A percentile compares a stretch with the other conserved stretches of the same genome.
phyloP scores from a whole-genome alignment of 64 coral and sea anemone genomes.

The Montipora efflorescens region DNA sequence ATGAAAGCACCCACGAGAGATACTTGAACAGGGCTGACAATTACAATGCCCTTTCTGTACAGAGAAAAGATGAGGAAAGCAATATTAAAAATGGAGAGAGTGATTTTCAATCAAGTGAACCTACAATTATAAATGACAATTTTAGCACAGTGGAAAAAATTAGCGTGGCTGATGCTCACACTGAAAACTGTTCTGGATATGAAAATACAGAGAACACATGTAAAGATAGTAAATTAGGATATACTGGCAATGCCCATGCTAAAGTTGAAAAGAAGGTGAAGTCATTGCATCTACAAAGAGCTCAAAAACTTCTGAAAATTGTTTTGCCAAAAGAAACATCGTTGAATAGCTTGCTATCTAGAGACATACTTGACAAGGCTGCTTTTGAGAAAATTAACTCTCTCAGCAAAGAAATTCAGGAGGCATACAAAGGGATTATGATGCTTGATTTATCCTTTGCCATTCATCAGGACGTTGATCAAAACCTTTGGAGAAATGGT shows the following conservation, averaged over 20 bases:
- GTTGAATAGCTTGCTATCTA: constrained; percentile 75
- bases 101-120: background rate
- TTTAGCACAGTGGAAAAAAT: background rate
- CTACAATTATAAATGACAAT: background rate
- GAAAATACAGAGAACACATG: background rate
- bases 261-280: constrained; percentile 79
- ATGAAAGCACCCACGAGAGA: background rate
- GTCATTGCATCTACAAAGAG: constrained; percentile 77
- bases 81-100: background rate
- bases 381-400: constrained; percentile 56
- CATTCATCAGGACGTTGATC: constrained; percentile 82
- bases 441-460: constrained; percentile 82
- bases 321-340: constrained; percentile 53
- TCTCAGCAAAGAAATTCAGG: constrained; percentile 88
- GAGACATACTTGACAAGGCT: constrained; percentile 57
- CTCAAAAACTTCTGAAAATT: constrained; percentile 71
- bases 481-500: constrained; percentile 88
- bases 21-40: background rate
- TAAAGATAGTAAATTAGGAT: background rate
- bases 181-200: background rate
- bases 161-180: background rate
- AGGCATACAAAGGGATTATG: constrained; percentile 86
- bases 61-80: background rate
- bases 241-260: background rate
- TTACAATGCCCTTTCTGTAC: no score